Percentiles rank a stretch among this genome's conserved stretches.
phyloP scores from a whole-genome alignment of 53 echinoderm and acorn worm species.

The Holothuria leucospilota region DNA sequence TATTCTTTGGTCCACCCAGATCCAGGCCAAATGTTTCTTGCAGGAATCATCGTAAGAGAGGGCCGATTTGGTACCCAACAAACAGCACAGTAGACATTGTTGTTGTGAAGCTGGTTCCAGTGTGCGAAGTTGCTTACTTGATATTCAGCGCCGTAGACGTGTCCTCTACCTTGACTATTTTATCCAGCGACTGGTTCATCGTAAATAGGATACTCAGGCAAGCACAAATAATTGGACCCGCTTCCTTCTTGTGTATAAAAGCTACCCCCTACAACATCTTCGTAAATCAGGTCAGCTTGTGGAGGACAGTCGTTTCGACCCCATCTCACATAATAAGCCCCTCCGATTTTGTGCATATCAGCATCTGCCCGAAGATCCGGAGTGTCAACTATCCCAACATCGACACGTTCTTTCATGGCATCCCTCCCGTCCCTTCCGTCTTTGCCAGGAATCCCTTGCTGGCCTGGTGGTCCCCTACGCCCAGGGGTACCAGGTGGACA shows the following conservation, averaged over 20 bases:
- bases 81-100: constrained; percentile 52
- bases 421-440: constrained; percentile 30
- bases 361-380: background rate
- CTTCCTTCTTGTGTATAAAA: constrained; percentile 47
- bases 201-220: constrained; percentile 54
- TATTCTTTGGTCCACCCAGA: constrained; percentile 61
- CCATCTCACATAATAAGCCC: constrained; percentile 36
- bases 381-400: background rate
- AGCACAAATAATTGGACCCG: constrained; percentile 40
- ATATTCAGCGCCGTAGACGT: constrained; percentile 49
- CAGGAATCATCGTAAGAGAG: constrained; percentile 54
- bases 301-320: constrained; percentile 10
- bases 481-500: constrained; percentile 33
- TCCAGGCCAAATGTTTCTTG: constrained; percentile 54
- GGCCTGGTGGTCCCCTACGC: constrained; percentile 11
- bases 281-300: constrained; percentile 3
- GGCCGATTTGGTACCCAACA: constrained; percentile 32
- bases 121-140: constrained; percentile 14
- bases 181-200: constrained; percentile 22
- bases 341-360: background rate
- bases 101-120: constrained; percentile 13
- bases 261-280: constrained; percentile 41
- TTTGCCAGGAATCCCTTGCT: background rate
- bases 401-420: background rate
- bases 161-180: background rate